Conservation (phyloP, 2,113 vertebrate species). For the Neopipo cinnamomea region DNA sequence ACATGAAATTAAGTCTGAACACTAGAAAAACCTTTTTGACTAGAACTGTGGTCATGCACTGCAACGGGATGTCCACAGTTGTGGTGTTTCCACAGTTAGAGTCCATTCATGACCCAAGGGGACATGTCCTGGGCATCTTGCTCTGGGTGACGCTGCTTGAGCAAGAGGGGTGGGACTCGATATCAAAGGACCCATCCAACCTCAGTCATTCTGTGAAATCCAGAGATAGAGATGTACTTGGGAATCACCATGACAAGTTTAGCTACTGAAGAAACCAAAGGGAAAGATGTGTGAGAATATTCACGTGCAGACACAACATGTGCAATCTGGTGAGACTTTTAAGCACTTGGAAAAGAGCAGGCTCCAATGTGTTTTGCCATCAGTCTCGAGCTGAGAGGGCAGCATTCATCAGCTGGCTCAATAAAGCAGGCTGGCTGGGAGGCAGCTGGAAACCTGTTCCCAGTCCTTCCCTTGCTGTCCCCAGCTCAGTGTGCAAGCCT, state of each 20-base stretch:
- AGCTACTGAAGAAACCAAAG: not conserved
- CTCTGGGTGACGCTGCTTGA: not conserved
- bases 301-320: not conserved
- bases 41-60: not conserved
- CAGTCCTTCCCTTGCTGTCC: not conserved
- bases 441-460: not conserved
- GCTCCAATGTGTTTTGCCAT: not conserved
- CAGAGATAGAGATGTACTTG: not conserved
- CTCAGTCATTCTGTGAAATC: not conserved
- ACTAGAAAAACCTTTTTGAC: not conserved
- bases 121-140: not conserved
- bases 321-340: not conserved
- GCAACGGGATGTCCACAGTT: not conserved
- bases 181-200: not conserved
- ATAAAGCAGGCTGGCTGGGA: not conserved
- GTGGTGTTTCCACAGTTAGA: not conserved
- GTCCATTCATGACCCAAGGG: not conserved
- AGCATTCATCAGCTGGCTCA: not conserved
- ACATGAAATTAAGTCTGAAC: not conserved
- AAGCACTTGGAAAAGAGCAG: not conserved
- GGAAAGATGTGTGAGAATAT: not conserved
- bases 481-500: not conserved
- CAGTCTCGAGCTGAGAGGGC: not conserved
- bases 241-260: not conserved
- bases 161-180: not conserved